These are phyloP conservation scores for Bhutanitis thaidina DNA, from an alignment of 2,888 invertebrate species.

Conservation along the genomic window DNA sequence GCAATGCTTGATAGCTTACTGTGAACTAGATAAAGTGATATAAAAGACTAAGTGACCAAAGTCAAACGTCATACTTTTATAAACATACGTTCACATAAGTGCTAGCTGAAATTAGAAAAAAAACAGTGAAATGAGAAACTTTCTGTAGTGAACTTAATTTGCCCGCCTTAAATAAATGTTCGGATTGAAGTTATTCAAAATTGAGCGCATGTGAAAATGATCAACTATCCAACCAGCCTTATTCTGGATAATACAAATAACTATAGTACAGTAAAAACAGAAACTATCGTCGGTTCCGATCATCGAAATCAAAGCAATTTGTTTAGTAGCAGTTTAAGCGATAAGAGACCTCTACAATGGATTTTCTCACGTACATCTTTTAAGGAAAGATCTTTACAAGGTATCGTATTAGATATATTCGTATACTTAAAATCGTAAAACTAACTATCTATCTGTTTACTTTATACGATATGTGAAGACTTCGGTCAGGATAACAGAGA, in stretches of 20 bases:
- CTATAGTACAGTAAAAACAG: slow-evolving; percentile 60
- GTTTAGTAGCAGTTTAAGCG: slow-evolving; percentile 40
- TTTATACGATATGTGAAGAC: too few relatives aligned
- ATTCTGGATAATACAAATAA: slow-evolving; percentile 52
- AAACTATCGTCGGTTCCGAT: slow-evolving; percentile 50
- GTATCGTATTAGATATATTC: slow-evolving; percentile 31
- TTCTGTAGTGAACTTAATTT: too few relatives aligned
- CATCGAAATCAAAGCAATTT: slow-evolving; percentile 38
- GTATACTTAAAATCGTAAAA: too few relatives aligned
- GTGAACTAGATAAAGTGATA: slow-evolving; percentile 48
- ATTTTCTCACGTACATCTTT: slow-evolving; percentile 45
- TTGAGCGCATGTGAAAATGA: slow-evolving; percentile 34
- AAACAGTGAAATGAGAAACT: too few relatives aligned
- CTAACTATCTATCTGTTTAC: too few relatives aligned
- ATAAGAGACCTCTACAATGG: slow-evolving; percentile 50
- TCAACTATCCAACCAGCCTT: slow-evolving; percentile 51
- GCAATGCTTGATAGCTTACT: slow-evolving; percentile 47
- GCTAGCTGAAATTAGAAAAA: background rate
- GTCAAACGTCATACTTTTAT: background rate
- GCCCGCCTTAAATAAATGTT: too few relatives aligned
- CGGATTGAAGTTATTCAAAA: too few relatives aligned
- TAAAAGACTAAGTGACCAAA: slow-evolving; percentile 39
- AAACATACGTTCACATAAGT: background rate
- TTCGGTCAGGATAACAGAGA: too few relatives aligned
- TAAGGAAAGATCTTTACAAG: slow-evolving; percentile 46